Conservation (phyloP, 2,797 vertebrate species). For the Taeniopygia guttata region DNA sequence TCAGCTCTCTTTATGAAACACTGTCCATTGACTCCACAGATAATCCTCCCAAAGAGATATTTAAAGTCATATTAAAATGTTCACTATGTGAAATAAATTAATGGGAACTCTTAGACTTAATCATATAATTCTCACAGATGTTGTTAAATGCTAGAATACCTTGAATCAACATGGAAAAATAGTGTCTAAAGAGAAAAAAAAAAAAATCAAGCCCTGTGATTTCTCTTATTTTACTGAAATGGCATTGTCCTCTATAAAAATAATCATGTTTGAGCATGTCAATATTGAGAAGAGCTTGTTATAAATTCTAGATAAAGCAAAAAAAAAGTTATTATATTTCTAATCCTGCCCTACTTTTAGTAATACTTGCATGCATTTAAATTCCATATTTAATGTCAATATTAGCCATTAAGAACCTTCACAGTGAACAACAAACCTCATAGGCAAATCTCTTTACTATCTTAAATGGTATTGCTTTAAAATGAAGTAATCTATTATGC, state of each 20-base stretch:
- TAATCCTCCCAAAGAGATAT: background rate
- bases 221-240: background rate
- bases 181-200: background rate
- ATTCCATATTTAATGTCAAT: background rate
- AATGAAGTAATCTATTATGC: background rate
- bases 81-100: background rate
- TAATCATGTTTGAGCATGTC: background rate
- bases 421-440: background rate
- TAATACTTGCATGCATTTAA: background rate
- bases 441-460: background rate
- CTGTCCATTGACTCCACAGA: background rate
- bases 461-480: background rate
- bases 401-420: background rate
- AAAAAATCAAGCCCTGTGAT: background rate
- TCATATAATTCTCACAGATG: background rate
- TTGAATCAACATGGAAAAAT: background rate
- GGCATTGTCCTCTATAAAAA: background rate
- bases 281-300: background rate
- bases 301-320: background rate
- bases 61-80: background rate
- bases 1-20: background rate
- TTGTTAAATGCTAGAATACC: background rate
- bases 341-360: background rate
- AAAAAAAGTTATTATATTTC: background rate
- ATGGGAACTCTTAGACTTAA: background rate